phyloP scores from a whole-genome alignment of 2,113 vertebrate species.

The Lagopus leucura region DNA sequence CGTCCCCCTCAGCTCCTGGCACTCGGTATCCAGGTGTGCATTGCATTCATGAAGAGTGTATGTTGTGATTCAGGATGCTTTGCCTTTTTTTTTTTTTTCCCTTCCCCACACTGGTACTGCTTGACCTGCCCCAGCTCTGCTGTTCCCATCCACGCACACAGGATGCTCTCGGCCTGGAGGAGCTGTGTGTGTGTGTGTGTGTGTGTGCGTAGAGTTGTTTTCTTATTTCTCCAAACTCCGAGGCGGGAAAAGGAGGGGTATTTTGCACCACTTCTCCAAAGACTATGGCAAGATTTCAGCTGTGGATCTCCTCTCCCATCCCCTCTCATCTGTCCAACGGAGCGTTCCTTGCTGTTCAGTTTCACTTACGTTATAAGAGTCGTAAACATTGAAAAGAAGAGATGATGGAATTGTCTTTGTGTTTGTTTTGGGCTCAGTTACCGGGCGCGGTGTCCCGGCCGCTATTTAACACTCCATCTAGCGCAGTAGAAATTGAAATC shows the following conservation, averaged over 20 bases:
- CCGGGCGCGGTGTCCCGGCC: constrained; percentile 62
- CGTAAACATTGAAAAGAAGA: constrained; percentile 72
- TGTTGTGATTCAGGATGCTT: not conserved
- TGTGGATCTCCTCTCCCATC: constrained; percentile 70
- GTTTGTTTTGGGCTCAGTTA: constrained; percentile 70
- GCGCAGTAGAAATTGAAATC: constrained; percentile 70
- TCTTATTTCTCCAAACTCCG: not conserved
- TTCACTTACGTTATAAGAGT: constrained; percentile 70
- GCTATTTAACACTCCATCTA: constrained; percentile 68
- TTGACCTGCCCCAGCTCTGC: not conserved
- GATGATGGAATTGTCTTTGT: constrained; percentile 73
- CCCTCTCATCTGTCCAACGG: constrained; percentile 63
- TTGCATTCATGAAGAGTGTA: not conserved
- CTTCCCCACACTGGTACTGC: not conserved
- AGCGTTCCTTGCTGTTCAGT: constrained; percentile 70
- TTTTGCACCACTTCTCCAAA: constrained; percentile 64
- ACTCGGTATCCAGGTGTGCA: not conserved
- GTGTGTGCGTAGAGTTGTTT: not conserved
- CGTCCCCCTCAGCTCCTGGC: constrained; percentile 15
- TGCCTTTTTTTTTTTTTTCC: not conserved
- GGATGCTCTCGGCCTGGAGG: constrained; percentile 24
- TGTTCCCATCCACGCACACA: not conserved
- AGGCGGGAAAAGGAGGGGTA: constrained; percentile 21
- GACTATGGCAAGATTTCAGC: constrained; percentile 58
- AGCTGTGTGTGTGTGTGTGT: not conserved